Evolutionary conservation across 2,888 invertebrate genomes (phyloP).

Genomic region (Ellobium chinense): DNA sequence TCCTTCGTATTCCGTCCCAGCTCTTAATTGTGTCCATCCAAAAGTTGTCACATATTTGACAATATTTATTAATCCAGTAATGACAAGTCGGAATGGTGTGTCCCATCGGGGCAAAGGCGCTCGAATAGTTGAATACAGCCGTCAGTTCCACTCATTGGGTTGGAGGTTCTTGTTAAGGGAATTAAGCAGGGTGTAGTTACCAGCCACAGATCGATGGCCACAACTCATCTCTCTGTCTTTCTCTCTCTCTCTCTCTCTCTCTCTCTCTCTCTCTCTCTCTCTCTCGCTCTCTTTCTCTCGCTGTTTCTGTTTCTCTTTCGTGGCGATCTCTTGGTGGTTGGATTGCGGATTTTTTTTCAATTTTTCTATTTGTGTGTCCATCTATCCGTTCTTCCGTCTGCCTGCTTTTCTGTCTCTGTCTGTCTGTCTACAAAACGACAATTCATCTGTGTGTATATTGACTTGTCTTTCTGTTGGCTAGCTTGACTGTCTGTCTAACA

Average conservation of each 20-base stretch:
- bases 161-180: no score
- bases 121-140: no score
- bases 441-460: background rate
- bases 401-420: background rate
- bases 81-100: no score
- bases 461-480: background rate
- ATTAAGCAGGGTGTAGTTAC: no score
- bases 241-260: conserved; percentile 30
- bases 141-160: no score
- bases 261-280: conserved; percentile 1
- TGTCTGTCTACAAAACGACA: background rate
- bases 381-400: background rate
- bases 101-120: no score
- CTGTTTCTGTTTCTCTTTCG: background rate
- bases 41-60: no score
- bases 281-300: background rate
- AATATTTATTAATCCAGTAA: no score
- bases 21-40: no score
- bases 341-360: background rate
- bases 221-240: conserved; percentile 9
- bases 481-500: conserved; percentile 15
- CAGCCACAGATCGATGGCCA: no score
- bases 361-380: background rate
- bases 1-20: no score
- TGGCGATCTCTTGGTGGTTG: background rate